Conservation (phyloP, 2,888 invertebrate species). For the Lucinisca nassula region DNA sequence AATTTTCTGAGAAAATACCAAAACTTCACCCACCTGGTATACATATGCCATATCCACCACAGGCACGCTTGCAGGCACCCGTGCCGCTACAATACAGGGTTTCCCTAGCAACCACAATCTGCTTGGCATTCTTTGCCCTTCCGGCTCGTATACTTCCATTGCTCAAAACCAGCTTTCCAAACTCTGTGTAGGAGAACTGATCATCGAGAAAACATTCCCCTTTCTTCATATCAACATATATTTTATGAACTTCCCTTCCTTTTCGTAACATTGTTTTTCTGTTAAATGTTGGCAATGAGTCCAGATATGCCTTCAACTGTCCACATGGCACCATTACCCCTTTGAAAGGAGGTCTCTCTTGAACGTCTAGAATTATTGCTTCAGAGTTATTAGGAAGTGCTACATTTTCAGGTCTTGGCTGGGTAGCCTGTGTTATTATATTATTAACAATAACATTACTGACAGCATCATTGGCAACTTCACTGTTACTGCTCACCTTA, state of each 20-base stretch:
- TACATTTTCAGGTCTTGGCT: no score
- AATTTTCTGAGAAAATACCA: background rate
- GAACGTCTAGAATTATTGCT: background rate
- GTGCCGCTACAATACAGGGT: slow-evolving; percentile 84
- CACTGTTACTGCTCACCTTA: no score
- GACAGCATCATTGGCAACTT: no score
- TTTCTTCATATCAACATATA: slow-evolving; percentile 82
- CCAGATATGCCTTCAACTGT: slow-evolving; percentile 79
- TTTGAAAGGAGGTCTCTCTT: slow-evolving; percentile 74
- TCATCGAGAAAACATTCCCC: slow-evolving; percentile 83
- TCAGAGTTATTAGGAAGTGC: background rate
- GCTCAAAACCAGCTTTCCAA: slow-evolving; percentile 82
- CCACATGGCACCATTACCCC: slow-evolving; percentile 82
- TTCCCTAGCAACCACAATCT: slow-evolving; percentile 84
- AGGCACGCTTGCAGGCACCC: slow-evolving; percentile 80
- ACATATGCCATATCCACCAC: slow-evolving; percentile 83
- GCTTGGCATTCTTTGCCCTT: slow-evolving; percentile 82
- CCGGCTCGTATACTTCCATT: slow-evolving; percentile 83
- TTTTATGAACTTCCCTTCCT: slow-evolving; percentile 83
- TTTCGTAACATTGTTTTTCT: slow-evolving; percentile 83
- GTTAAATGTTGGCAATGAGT: slow-evolving; percentile 79
- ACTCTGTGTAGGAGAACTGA: slow-evolving; percentile 83
- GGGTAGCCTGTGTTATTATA: no score
- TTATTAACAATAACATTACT: no score
- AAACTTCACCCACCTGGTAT: slow-evolving; percentile 73